Base-by-base conservation (phyloP, 2,797 vertebrate species). In the Micromesistius poutassou region DNA sequence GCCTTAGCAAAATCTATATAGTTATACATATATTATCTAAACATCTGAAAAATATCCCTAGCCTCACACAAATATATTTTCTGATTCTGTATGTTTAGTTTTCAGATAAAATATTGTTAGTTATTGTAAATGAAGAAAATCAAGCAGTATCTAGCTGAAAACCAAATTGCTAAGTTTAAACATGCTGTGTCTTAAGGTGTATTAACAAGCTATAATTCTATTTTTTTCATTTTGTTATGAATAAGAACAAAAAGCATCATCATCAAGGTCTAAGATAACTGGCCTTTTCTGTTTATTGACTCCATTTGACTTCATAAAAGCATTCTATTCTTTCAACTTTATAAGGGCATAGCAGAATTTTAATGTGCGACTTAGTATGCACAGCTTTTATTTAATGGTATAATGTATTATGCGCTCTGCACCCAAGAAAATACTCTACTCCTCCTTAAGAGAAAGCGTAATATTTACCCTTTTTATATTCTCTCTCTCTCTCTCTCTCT, bases 381-480 rank as follows among this genome's bases (percentile, higher is more conserved):
- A 76, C 72, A 81, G 83, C 22, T 5, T 9, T n/a, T 62, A n/a
- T 25, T 62, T 22, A 25, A 62, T 19, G 19, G 50, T 62, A 12
- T 62, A 62, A 62, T 62, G n/a, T 62, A 62, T 62, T 50, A 50
- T 50, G 16, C 16, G 80, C 82, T 87, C 84, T 66, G 79, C 83
- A 89, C 84, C 88, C 90, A 88, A 90, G 90, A 88, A 89, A 89
- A 92, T 90, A 91, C 90, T 88, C 92, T 90, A 91, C 89, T 62
- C 77, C 78, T 83, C 90, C 83, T 88, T 87, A 91, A 86, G 79
- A 89, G 88, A 92, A 90, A 93, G 91, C 90, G 77, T 90, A 88
- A 88, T 93, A 90, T 92, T 30, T n/a, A n/a, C 22, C 31, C 31
- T 73, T 36, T 36, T 76, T 30, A 13, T 14, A 35, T 22, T 19